A percentile compares a stretch with the other conserved stretches of the same genome.
Evolutionary conservation across 2,113 vertebrate species (phyloP).

Genomic region (Passer montanus): DNA sequence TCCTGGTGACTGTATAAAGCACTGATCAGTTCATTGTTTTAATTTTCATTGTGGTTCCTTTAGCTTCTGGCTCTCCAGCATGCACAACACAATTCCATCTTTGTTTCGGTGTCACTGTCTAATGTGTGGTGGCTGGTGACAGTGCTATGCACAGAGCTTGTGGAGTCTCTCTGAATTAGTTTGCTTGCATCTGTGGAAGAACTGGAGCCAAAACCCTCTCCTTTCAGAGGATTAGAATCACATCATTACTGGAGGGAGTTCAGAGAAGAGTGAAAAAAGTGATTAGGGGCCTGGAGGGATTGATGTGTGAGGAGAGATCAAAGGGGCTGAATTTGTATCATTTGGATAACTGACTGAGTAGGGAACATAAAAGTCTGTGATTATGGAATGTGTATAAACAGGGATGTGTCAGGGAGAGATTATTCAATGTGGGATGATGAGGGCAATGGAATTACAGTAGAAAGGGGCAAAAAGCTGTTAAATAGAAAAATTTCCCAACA

Average conservation of each 20-base stretch:
- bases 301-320: constrained; percentile 46
- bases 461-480: not conserved
- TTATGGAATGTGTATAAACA: not conserved
- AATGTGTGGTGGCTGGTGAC: not conserved
- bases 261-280: constrained; percentile 61
- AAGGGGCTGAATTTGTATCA: constrained; percentile 46
- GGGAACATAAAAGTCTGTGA: constrained; percentile 19
- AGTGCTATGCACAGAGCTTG: not conserved
- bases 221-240: constrained; percentile 59
- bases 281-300: constrained; percentile 54
- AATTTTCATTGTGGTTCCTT: not conserved
- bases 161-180: constrained; percentile 18
- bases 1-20: not conserved
- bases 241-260: constrained; percentile 66
- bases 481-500: not conserved
- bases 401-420: not conserved
- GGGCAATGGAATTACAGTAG: not conserved
- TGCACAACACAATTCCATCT: not conserved
- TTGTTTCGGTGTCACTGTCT: not conserved
- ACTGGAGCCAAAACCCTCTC: constrained; percentile 35
- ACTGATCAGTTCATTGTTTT: not conserved
- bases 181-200: constrained; percentile 23
- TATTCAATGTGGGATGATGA: not conserved
- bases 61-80: not conserved
- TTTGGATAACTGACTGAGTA: constrained; percentile 41